Conservation (phyloP, 1,140 invertebrate species). For the Trichogramma pretiosum region DNA sequence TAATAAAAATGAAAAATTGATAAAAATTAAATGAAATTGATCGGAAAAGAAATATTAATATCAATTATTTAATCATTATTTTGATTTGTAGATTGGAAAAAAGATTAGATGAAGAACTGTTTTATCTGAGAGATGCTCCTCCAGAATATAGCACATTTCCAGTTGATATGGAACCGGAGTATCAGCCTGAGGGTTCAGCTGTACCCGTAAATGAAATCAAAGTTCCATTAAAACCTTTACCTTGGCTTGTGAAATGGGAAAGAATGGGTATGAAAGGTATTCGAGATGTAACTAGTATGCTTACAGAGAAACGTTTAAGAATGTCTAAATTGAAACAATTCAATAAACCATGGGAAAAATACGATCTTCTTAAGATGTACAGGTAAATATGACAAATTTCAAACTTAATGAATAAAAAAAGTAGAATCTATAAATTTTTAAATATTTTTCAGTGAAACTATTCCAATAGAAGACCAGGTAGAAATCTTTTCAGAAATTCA, state of each 20-base stretch:
- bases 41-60: neutral
- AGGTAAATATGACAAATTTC: slow-evolving; percentile 48
- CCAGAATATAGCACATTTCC: slow-evolving; percentile 90
- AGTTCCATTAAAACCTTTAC: slow-evolving; percentile 72
- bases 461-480: slow-evolving; percentile 78
- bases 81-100: slow-evolving; percentile 72
- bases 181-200: slow-evolving; percentile 61
- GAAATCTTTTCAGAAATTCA: slow-evolving; percentile 76
- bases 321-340: slow-evolving; percentile 45
- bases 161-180: slow-evolving; percentile 81
- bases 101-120: slow-evolving; percentile 80
- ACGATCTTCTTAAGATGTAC: slow-evolving; percentile 90
- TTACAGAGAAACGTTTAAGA: slow-evolving; percentile 51
- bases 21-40: neutral
- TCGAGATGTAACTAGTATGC: slow-evolving; percentile 49
- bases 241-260: slow-evolving; percentile 84
- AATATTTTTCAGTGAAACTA: slow-evolving; percentile 53
- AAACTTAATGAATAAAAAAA: neutral
- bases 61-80: no score
- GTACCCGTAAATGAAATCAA: slow-evolving; percentile 83
- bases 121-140: slow-evolving; percentile 88
- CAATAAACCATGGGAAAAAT: slow-evolving; percentile 76
- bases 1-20: slow-evolving; percentile 1
- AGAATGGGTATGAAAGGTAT: slow-evolving; percentile 69
- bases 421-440: slow-evolving; percentile 4